These are phyloP conservation scores for Myiozetetes cayanensis DNA, from an alignment of 2,113 vertebrate species.

Conservation along the genomic window DNA sequence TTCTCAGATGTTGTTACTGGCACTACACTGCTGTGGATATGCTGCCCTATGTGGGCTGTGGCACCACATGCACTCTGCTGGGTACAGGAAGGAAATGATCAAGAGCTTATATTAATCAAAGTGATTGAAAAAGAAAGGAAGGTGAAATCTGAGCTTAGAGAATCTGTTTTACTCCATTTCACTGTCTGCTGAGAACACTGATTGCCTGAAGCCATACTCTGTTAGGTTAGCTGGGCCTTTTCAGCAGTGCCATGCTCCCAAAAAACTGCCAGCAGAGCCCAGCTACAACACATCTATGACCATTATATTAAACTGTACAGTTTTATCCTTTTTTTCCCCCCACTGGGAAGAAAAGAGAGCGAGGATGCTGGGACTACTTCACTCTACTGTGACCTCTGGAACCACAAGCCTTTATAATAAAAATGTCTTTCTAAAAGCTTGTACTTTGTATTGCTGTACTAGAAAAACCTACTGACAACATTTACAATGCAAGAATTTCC, in stretches of 20 bases:
- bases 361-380: not conserved
- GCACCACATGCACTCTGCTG: not conserved
- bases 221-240: not conserved
- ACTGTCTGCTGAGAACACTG: not conserved
- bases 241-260: not conserved
- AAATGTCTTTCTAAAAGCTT: not conserved
- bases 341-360: not conserved
- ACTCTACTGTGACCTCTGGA: not conserved
- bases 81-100: not conserved
- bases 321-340: not conserved
- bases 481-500: not conserved
- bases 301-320: not conserved
- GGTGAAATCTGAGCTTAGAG: not conserved
- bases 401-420: not conserved
- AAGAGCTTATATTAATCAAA: not conserved
- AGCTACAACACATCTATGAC: not conserved
- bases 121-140: not conserved
- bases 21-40: fast-evolving
- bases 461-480: not conserved
- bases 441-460: not conserved
- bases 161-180: not conserved
- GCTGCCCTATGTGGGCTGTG: not conserved
- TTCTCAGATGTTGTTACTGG: not conserved
- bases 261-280: not conserved
- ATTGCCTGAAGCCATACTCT: not conserved